These are phyloP conservation scores for Drosophila fungiperda DNA, from an alignment of 2,888 invertebrate species.

Conservation along the genomic window DNA sequence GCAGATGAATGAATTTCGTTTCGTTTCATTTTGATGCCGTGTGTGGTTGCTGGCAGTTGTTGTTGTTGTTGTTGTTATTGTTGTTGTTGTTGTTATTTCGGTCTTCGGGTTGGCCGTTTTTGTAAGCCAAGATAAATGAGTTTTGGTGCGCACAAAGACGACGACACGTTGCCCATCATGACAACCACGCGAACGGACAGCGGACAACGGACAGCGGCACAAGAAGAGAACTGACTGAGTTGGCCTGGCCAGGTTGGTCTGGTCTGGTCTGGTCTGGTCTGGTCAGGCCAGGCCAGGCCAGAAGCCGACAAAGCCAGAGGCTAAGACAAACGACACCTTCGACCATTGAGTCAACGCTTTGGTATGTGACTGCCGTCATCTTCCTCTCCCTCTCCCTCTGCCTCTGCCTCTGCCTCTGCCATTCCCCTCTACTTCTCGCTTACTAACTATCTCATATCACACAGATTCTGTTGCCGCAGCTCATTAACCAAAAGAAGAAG, in stretches of 20 bases:
- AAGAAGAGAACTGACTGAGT: constrained; percentile 4
- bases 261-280: neutral
- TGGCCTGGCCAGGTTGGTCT: neutral
- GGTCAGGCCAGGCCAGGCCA: constrained; percentile 3
- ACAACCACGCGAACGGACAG: constrained; percentile 39
- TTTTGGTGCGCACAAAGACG: constrained; percentile 81
- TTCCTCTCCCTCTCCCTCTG: neutral
- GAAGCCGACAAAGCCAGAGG: constrained; percentile 73
- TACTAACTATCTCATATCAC: constrained; percentile 11
- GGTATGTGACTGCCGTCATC: constrained; percentile 57
- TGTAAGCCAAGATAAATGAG: constrained; percentile 81
- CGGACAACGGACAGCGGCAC: constrained; percentile 15
- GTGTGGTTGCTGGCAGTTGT: constrained; percentile 36
- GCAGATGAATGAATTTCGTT: constrained; percentile 74
- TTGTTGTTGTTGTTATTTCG: constrained; percentile 32
- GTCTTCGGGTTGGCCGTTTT: constrained; percentile 45
- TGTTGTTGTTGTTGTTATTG: neutral
- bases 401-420: too few relatives aligned
- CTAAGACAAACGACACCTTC: constrained; percentile 78
- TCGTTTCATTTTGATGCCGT: constrained; percentile 65
- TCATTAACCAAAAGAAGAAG: constrained; percentile 42
- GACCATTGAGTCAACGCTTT: constrained; percentile 76
- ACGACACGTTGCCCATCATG: constrained; percentile 75
- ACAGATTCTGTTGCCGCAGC: constrained; percentile 25
- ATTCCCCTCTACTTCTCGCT: neutral